Percentiles rank a stretch among this genome's conserved stretches.
These are phyloP conservation scores for Mormyrops boulengeri DNA, from an alignment of 2,797 vertebrate species.

Conservation along the genomic window DNA sequence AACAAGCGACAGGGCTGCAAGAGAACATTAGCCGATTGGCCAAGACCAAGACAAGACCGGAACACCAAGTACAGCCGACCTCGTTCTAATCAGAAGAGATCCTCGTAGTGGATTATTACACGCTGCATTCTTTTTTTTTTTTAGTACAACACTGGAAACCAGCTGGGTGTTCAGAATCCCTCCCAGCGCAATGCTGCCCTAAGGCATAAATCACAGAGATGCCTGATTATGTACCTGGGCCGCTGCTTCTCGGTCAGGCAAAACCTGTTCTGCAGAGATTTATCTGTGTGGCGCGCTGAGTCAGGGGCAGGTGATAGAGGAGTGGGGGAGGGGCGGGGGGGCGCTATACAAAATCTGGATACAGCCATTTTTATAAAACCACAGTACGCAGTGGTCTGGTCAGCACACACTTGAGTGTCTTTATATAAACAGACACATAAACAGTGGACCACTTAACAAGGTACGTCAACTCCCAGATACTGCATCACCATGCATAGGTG, in stretches of 20 bases:
- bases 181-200: not conserved
- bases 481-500: not conserved
- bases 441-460: not conserved
- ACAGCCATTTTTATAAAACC: not conserved
- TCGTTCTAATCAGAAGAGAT: not conserved
- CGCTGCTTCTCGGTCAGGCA: not conserved
- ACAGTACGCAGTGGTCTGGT: not conserved
- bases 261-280: not conserved
- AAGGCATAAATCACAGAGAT: conserved; percentile 9
- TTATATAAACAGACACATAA: not conserved
- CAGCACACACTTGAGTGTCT: not conserved
- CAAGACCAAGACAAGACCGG: not conserved
- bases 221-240: not conserved
- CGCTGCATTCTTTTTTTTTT: not conserved
- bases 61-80: not conserved
- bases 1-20: not conserved
- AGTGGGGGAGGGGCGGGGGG: not conserved
- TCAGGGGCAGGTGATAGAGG: not conserved
- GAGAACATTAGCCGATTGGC: not conserved
- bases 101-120: not conserved
- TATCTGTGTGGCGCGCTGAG: not conserved
- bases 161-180: not conserved
- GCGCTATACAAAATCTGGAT: not conserved
- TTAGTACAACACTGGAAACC: not conserved
- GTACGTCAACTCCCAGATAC: not conserved